Base-by-base conservation (phyloP, 2,797 vertebrate genomes). In the Prunella strophiata region DNA sequence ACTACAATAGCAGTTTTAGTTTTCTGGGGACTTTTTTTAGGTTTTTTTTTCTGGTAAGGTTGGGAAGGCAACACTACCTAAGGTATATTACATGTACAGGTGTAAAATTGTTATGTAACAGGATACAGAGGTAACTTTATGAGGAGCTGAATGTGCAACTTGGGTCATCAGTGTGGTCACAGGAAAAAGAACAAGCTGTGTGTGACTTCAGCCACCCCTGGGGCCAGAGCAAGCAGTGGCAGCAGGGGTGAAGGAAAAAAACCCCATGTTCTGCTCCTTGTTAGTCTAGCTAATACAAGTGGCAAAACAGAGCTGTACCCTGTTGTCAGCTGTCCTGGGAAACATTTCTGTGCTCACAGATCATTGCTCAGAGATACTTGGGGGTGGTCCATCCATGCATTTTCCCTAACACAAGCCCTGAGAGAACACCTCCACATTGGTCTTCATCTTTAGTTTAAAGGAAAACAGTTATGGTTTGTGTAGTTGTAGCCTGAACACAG, bases 191-290 rank as follows among this genome's bases (percentile, higher is more conserved):
- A 14, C 13, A 76, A 59, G 22, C 50, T 91, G 11, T 4, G 5
- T 57, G 23, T 54, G 61, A 38, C 34, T 83, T 70, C 65, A 74
- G 67, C 85, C 6, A 6, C 47, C 5, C 29, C 42, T 47, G 38
- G 50, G 21, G 27, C 9, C 48, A 83, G 61, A 71, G 45, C 16
- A 58, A 59, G n/a, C 34, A 63, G 30, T n/a, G 21, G 51, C 75
- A 65, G 9, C 0, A 1, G 9, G 38, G 27, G 13, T 63, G 32
- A 65, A 51, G 36, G 19, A 40, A 47, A 43, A 43, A 70, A 51
- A 7, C 0, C 2, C 17, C 1, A 0, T 10, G 12, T 57, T 91
- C 40, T 72, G 51, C 7, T 75, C 57, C 38, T 22, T 54, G 10
- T 26, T 59, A 54, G 25, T 43, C 32, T 85, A 62, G 20, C 51